A percentile compares a stretch with the other conserved stretches of the same genome.
Evolutionary conservation across 2,888 invertebrate genomes (phyloP).

Genomic region (Schrankia costaestrigalis): DNA sequence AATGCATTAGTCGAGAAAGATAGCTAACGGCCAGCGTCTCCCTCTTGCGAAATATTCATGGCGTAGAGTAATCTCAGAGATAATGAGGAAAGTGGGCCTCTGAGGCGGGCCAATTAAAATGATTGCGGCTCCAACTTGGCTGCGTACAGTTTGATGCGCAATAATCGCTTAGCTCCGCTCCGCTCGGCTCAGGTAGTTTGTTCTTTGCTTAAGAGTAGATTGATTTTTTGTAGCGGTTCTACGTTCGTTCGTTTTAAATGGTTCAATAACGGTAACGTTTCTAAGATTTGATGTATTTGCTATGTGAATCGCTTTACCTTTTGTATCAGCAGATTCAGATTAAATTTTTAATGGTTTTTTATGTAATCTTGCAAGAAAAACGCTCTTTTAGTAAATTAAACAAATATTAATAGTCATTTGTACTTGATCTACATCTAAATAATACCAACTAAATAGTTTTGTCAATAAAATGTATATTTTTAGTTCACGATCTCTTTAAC

Average conservation of each 20-base stretch:
- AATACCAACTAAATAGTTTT: too few relatives aligned
- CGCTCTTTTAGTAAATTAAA: too few relatives aligned
- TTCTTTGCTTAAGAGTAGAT: constrained; percentile 9
- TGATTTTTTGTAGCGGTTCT: constrained; percentile 9
- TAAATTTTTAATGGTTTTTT: too few relatives aligned
- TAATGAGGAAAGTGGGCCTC: constrained; percentile 36
- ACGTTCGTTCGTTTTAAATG: constrained; percentile 1
- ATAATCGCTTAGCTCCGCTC: constrained; percentile 18
- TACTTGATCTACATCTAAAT: too few relatives aligned
- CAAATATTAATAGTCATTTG: too few relatives aligned
- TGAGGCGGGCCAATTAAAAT: constrained; percentile 41
- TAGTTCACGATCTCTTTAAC: too few relatives aligned
- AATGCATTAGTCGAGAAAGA: constrained; percentile 26
- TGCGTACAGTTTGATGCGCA: constrained; percentile 28
- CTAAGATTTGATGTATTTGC: too few relatives aligned
- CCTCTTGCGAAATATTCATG: constrained; percentile 30
- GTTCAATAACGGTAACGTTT: background rate
- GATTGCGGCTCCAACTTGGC: constrained; percentile 32
- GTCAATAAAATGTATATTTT: too few relatives aligned
- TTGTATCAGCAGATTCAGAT: too few relatives aligned
- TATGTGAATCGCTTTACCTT: too few relatives aligned
- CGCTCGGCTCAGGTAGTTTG: constrained; percentile 21
- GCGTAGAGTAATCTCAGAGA: constrained; percentile 36
- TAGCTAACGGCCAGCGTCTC: constrained; percentile 1
- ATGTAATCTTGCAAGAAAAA: too few relatives aligned